phyloP scores from a whole-genome alignment of 2,888 invertebrate genomes.

The Xiphydria camelus region DNA sequence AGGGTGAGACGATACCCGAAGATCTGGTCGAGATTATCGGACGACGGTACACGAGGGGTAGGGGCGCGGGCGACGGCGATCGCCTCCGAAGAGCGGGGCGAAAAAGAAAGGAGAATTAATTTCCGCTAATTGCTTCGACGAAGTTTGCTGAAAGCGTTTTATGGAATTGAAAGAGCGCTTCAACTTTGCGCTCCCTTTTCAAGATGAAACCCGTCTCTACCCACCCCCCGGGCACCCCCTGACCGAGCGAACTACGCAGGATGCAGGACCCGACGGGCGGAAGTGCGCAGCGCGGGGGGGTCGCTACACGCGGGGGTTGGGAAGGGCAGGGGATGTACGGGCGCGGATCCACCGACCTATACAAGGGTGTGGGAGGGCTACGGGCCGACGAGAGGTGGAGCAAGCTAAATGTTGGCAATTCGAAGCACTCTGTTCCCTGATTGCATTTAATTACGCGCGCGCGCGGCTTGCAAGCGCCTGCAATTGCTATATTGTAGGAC shows the following conservation, averaged over 20 bases:
- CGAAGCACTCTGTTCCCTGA: constrained; percentile 52
- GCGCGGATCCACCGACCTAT: neutral
- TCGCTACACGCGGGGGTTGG: constrained; percentile 15
- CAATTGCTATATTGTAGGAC: constrained; percentile 48
- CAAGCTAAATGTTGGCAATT: constrained; percentile 49
- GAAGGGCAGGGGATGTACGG: constrained; percentile 20
- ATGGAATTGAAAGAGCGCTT: constrained; percentile 39
- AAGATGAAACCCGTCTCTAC: constrained; percentile 28
- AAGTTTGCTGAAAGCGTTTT: constrained; percentile 40
- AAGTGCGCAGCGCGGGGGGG: too few relatives aligned
- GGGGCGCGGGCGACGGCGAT: neutral
- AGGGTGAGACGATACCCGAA: neutral
- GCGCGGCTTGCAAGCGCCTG: constrained; percentile 40
- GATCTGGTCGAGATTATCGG: neutral
- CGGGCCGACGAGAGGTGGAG: constrained; percentile 15
- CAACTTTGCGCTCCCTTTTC: constrained; percentile 30
- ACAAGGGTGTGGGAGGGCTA: constrained; percentile 4
- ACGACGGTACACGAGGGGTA: neutral
- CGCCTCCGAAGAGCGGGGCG: neutral
- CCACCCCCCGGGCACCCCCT: too few relatives aligned
- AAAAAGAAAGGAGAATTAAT: constrained; percentile 14
- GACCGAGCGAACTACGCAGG: too few relatives aligned
- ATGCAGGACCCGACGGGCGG: too few relatives aligned
- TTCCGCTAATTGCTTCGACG: constrained; percentile 47
- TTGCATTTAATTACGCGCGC: constrained; percentile 57